Conservation (phyloP, 2,888 invertebrate genomes). For the Drosophila hamatofila region DNA sequence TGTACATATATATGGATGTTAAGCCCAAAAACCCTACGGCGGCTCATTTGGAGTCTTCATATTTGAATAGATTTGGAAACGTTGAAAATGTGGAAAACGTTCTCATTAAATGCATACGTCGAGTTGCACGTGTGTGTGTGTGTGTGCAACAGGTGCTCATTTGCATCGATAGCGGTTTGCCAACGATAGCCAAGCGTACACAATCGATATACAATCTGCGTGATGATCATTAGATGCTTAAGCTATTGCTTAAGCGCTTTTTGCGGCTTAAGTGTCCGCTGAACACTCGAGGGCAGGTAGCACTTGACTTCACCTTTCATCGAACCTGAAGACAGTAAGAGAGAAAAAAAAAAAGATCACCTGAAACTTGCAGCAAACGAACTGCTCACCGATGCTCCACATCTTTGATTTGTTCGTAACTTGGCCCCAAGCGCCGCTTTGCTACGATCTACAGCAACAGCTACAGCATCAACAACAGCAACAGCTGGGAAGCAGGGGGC, state of each 20-base stretch:
- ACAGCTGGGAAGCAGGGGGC: constrained; percentile 20
- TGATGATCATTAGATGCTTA: constrained; percentile 41
- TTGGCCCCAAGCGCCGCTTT: constrained; percentile 52
- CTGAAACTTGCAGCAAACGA: constrained; percentile 69
- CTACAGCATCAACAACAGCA: constrained; percentile 21
- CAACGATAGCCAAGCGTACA: constrained; percentile 41
- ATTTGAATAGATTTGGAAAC: constrained; percentile 53
- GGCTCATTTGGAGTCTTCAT: constrained; percentile 46
- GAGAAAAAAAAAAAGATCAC: constrained; percentile 36
- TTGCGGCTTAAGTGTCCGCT: constrained; percentile 45
- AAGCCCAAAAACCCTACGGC: constrained; percentile 38
- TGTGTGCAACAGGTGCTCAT: constrained; percentile 69
- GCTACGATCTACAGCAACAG: constrained; percentile 42
- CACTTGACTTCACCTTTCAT: constrained; percentile 67
- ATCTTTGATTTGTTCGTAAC: constrained; percentile 46
- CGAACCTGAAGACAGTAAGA: constrained; percentile 27
- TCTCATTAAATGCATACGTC: constrained; percentile 48
- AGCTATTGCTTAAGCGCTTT: constrained; percentile 54
- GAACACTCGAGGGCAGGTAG: constrained; percentile 54
- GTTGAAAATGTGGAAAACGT: constrained; percentile 52
- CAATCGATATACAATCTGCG: constrained; percentile 54
- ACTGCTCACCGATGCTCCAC: constrained; percentile 52
- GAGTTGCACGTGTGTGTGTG: constrained; percentile 47
- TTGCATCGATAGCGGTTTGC: constrained; percentile 51
- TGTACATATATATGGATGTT: not conserved